Evolutionary conservation across 2,113 vertebrate genomes (phyloP).

Genomic region (Mixornis gularis): DNA sequence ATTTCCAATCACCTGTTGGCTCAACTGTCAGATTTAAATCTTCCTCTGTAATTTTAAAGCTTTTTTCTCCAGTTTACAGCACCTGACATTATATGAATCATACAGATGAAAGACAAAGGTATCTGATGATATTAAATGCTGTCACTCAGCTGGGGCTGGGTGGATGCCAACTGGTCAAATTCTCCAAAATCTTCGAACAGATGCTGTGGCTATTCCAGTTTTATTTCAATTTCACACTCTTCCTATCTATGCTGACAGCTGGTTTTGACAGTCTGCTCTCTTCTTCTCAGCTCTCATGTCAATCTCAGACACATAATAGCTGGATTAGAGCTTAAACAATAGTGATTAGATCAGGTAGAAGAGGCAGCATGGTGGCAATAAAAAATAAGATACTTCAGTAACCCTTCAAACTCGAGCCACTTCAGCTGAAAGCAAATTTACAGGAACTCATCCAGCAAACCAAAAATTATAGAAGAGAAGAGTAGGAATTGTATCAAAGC

Average conservation of each 20-base stretch:
- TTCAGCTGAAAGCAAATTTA: slow-evolving; percentile 1
- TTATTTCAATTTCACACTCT: slow-evolving; percentile 60
- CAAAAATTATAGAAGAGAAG: neutral
- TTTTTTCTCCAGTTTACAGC: neutral
- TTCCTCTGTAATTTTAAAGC: slow-evolving; percentile 34
- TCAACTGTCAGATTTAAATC: slow-evolving; percentile 21
- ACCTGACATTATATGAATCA: neutral
- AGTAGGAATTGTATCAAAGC: neutral
- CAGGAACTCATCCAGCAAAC: neutral
- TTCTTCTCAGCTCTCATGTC: slow-evolving; percentile 49
- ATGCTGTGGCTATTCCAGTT: slow-evolving; percentile 52
- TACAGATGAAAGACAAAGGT: slow-evolving; percentile 28
- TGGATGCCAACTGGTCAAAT: slow-evolving; percentile 29
- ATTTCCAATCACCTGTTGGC: neutral
- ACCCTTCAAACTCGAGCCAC: neutral
- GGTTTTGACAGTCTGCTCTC: slow-evolving; percentile 50
- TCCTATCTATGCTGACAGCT: slow-evolving; percentile 47
- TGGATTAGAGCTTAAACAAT: slow-evolving; percentile 61
- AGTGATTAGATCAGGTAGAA: slow-evolving; percentile 50
- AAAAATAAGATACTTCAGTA: slow-evolving; percentile 61
- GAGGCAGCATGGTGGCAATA: slow-evolving; percentile 40
- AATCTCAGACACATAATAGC: slow-evolving; percentile 41
- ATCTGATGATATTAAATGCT: slow-evolving; percentile 37
- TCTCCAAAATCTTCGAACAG: slow-evolving; percentile 43
- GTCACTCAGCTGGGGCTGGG: slow-evolving; percentile 9